These are phyloP conservation scores for Mnemiopsis leidyi DNA, from an alignment of 37 sponge, comb jelly and placozoan genomes.

Conservation along the genomic window DNA sequence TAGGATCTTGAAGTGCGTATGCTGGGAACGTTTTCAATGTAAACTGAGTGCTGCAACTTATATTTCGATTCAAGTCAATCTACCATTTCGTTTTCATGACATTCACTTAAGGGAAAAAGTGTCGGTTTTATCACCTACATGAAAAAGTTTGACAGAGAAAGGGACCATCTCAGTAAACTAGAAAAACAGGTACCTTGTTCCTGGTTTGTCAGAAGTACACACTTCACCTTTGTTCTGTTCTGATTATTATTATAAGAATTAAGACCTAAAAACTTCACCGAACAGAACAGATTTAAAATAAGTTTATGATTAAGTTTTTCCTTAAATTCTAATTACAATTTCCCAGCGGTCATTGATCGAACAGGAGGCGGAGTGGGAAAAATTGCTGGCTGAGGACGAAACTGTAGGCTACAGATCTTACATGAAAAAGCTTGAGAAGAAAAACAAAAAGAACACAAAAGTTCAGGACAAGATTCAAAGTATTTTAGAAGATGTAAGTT, in stretches of 20 bases:
- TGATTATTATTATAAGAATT: no score
- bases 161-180: neutral
- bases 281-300: no score
- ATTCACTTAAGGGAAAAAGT: neutral
- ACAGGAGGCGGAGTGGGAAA: conserved; percentile 13
- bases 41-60: no score
- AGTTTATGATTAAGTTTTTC: no score
- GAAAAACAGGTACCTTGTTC: conserved; percentile 8
- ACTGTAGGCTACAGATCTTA: conserved; percentile 29
- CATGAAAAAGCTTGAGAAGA: neutral
- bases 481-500: neutral
- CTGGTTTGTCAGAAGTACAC: no score
- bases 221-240: no score
- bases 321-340: neutral
- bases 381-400: neutral
- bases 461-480: neutral
- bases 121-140: neutral
- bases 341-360: neutral
- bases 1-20: no score
- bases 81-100: no score
- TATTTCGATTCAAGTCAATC: no score
- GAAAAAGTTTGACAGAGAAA: conserved; percentile 8
- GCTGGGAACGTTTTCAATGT: no score
- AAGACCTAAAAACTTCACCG: no score
- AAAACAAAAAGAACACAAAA: neutral